A percentile compares a stretch with the other conserved stretches of the same genome.
Conservation (phyloP, 2,888 invertebrate genomes). For the Metallyticus violacea region DNA sequence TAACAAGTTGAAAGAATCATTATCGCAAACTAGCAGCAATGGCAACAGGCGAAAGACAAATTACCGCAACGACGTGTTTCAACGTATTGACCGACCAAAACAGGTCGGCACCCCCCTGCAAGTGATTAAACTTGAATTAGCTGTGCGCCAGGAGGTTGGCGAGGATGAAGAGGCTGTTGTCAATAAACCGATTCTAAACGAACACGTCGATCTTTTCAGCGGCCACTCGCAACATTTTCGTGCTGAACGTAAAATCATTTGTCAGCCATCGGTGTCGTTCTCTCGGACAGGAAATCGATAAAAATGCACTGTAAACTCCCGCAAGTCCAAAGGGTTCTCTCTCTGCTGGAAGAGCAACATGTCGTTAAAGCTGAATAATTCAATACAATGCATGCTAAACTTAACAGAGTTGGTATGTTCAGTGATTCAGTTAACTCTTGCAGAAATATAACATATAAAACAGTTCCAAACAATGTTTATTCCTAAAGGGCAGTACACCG, state of each 20-base stretch:
- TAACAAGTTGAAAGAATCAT: too few relatives aligned
- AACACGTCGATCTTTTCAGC: too few relatives aligned
- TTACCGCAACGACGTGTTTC: too few relatives aligned
- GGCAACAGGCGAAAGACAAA: too few relatives aligned
- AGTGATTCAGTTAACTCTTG: not conserved
- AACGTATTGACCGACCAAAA: too few relatives aligned
- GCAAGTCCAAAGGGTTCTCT: not conserved
- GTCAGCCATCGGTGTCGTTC: not conserved
- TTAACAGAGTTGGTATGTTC: not conserved
- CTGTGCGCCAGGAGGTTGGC: not conserved
- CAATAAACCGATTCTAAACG: not conserved
- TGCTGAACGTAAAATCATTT: not conserved
- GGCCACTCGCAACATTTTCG: not conserved
- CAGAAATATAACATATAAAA: not conserved
- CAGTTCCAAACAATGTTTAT: not conserved
- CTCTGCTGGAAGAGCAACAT: not conserved
- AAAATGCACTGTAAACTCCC: not conserved
- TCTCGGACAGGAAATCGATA: not conserved
- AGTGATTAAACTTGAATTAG: not conserved
- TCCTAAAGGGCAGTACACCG: not conserved
- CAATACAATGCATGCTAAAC: not conserved
- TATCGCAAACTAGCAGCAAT: too few relatives aligned
- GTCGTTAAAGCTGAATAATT: not conserved
- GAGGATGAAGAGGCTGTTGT: not conserved
- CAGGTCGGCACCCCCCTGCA: too few relatives aligned